phyloP scores from a whole-genome alignment of 2,797 vertebrate genomes.

The Thripadectes ignobilis region DNA sequence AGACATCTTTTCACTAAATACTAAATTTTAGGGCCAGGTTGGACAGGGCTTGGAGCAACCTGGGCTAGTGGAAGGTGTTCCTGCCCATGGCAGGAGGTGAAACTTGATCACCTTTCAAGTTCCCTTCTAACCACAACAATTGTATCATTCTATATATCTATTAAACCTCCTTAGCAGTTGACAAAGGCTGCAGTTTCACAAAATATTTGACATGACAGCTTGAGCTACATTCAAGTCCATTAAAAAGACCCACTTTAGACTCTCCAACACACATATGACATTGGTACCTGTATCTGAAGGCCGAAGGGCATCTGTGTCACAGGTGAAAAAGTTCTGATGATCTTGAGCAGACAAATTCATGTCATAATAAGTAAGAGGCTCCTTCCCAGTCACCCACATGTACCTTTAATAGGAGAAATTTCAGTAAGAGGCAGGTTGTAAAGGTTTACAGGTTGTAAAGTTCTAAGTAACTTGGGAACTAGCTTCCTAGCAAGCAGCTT shows the following conservation, averaged over 20 bases:
- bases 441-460: not conserved
- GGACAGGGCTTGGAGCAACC: not conserved
- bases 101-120: not conserved
- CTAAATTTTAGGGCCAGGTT: not conserved
- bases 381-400: conserved; percentile 97
- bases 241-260: accelerated
- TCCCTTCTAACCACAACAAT: not conserved
- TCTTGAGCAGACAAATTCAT: conserved; percentile 99
- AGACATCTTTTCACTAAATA: not conserved
- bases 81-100: not conserved
- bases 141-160: not conserved
- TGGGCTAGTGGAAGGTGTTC: not conserved
- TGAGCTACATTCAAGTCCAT: not conserved
- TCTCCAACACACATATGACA: no score
- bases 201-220: accelerated
- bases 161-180: not conserved
- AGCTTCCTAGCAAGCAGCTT: not conserved
- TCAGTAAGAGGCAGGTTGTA: not conserved
- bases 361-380: conserved; percentile 96
- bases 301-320: conserved; percentile 90
- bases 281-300: conserved; percentile 90
- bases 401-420: conserved; percentile 79
- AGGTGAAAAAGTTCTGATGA: conserved; percentile 97
- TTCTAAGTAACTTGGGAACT: not conserved
- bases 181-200: not conserved